Conservation (phyloP, 64 coral and sea anemone species). For the Pocillopora verrucosa region DNA sequence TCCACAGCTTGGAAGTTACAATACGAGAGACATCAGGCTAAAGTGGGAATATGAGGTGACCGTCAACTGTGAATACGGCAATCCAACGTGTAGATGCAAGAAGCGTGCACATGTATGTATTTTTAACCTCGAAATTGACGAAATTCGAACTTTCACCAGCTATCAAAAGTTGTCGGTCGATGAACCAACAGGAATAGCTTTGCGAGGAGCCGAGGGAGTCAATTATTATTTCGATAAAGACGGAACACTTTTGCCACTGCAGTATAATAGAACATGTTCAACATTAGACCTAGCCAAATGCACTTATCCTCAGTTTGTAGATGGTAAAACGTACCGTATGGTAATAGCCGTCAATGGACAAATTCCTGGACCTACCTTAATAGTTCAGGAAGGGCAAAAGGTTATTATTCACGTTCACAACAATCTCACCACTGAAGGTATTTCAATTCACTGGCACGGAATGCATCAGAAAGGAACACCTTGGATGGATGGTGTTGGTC, state of each 20-base stretch:
- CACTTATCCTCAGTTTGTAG: constrained; percentile 31
- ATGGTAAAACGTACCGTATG: constrained; percentile 49
- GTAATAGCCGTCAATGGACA: constrained; percentile 65
- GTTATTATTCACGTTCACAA: constrained; percentile 47
- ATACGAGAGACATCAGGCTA: constrained; percentile 21
- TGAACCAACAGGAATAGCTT: background rate
- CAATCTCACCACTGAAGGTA: constrained; percentile 49
- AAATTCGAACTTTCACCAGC: constrained; percentile 32
- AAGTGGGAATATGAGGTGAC: constrained; percentile 18
- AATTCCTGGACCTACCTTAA: background rate
- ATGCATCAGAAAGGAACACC: background rate
- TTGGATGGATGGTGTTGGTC: constrained; percentile 72
- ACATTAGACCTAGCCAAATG: background rate
- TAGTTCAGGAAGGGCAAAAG: constrained; percentile 43
- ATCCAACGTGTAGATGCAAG: constrained; percentile 13
- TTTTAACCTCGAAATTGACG: constrained; percentile 40
- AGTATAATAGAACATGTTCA: background rate
- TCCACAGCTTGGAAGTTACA: constrained; percentile 35
- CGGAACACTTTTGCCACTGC: background rate
- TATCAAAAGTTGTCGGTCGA: constrained; percentile 17
- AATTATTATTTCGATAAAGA: background rate
- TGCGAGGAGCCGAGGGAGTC: constrained; percentile 30
- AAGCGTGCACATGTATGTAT: background rate
- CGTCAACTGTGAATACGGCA: constrained; percentile 13
- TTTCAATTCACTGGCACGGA: background rate